Percentiles rank a stretch among this genome's conserved stretches.
Evolutionary conservation across 2,113 vertebrate species (phyloP).

Genomic region (Onychorhynchus coronatus): DNA sequence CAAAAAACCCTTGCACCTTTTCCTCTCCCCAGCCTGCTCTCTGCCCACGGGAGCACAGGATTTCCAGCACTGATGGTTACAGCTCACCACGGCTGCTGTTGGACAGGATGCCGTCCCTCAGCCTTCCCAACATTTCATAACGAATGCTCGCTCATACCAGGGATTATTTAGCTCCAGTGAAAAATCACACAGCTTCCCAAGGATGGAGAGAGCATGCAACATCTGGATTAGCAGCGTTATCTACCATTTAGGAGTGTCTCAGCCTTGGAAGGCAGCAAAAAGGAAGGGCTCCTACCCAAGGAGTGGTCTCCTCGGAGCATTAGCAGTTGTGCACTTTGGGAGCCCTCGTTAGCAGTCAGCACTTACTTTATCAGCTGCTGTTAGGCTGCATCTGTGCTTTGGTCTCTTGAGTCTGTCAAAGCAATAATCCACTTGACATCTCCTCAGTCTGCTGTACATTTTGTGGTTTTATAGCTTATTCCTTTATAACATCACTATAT

Average conservation of each 20-base stretch:
- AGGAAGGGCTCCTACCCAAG: background rate
- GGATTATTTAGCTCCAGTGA: background rate
- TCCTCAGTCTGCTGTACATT: background rate
- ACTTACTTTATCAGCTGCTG: background rate
- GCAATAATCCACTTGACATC: conserved; percentile 35
- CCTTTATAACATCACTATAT: background rate
- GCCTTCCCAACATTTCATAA: background rate
- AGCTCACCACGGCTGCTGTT: background rate
- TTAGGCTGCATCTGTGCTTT: background rate
- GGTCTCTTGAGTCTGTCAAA: conserved; percentile 6
- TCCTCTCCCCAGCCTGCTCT: background rate
- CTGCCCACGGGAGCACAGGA: background rate
- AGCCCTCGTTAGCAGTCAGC: background rate
- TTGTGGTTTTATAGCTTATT: conserved; percentile 11
- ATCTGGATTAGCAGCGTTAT: background rate
- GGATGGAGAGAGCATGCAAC: background rate
- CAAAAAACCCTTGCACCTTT: background rate
- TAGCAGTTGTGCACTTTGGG: background rate
- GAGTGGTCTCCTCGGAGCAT: background rate
- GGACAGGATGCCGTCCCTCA: rapidly evolving
- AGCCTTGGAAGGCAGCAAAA: background rate
- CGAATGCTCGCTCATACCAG: background rate
- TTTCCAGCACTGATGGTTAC: background rate
- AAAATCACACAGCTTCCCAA: background rate
- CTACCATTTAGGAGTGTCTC: background rate